These are phyloP conservation scores for Dendrocincla tyrannina DNA, from an alignment of 2,797 vertebrate species.

Conservation along the genomic window DNA sequence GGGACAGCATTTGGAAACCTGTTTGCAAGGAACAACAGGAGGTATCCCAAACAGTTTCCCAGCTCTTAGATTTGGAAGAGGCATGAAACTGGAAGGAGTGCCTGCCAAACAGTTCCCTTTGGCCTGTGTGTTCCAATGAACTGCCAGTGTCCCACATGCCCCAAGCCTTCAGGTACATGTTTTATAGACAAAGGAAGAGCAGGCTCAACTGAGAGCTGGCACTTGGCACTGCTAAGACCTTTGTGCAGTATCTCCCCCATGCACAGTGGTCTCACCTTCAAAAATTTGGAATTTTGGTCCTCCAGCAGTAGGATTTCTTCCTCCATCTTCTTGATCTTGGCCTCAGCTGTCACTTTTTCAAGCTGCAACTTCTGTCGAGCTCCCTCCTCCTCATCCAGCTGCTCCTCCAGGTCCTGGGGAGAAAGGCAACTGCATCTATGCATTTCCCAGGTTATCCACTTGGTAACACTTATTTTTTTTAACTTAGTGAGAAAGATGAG, in stretches of 20 bases:
- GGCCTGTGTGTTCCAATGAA: neutral
- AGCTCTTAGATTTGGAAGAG: neutral
- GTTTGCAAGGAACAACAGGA: neutral
- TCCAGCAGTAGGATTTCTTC: slow-evolving; percentile 94
- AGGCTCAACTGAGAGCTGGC: neutral
- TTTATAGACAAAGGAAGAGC: neutral
- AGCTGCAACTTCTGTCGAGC: slow-evolving; percentile 96
- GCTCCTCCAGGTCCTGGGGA: slow-evolving; percentile 91
- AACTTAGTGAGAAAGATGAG: neutral
- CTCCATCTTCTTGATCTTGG: slow-evolving; percentile 98
- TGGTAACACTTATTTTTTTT: fast-evolving
- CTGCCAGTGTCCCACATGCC: neutral
- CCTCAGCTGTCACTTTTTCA: slow-evolving; percentile 96
- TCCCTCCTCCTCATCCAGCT: slow-evolving; percentile 95
- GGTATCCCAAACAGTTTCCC: neutral
- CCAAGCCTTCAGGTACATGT: neutral
- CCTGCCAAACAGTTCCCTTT: neutral
- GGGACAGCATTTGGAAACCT: neutral
- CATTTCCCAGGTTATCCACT: neutral
- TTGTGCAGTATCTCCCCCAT: neutral
- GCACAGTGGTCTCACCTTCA: slow-evolving; percentile 81
- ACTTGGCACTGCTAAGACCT: neutral
- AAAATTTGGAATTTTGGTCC: slow-evolving; percentile 96
- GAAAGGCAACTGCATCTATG: neutral
- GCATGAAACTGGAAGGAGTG: neutral